Base-by-base conservation (phyloP, 2,113 vertebrate species). In the Harpagus bidentatus region DNA sequence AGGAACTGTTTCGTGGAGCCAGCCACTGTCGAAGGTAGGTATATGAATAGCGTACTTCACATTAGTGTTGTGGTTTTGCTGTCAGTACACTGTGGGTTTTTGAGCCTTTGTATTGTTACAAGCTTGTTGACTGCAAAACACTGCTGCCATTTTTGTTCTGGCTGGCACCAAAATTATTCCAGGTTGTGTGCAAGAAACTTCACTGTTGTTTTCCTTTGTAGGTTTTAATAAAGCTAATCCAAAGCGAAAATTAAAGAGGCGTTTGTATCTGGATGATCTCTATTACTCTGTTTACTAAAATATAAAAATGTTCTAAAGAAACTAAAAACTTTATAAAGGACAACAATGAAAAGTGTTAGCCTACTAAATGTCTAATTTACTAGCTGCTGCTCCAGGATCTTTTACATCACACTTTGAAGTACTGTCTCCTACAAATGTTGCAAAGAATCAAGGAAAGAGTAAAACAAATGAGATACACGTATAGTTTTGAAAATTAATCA, bases 401-500 rank as follows among this genome's bases (percentile, higher is more conserved):
- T 81, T 81, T 78, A 42, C 8, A 48, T 53, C 3, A 17, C 20
- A 22, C 11, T 79, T 90, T 80, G 62, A 94, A 80, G 53, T 58
- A 29, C 29, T 43, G 4, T 38, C 34, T 94, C n/a, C 34, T 28
- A 55, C 10, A 88, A 88, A 74, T 34, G 21, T 8, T 62, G n/a
- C 21, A 79, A 96, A 95, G 52, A 96, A 88, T 72, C 56, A 79
- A 85, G 50, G 29, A 94, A 93, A 22, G 7, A 53, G 20, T 88
- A 93, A 86, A 97, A 81, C 59, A 95, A 94, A 95, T 82, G 76
- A 93, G 82, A 88, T 79, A 81, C 43, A 59, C 36, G 71, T 83
- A 82, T 11, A 72, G 28, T 73, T 96, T 83, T 91, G 66, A 82
- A 97, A 90, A 94, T 82, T 91, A 97, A 95, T 90, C 74, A 87